Conservation (phyloP, 2,797 vertebrate genomes). For the Coendou prehensilis region DNA sequence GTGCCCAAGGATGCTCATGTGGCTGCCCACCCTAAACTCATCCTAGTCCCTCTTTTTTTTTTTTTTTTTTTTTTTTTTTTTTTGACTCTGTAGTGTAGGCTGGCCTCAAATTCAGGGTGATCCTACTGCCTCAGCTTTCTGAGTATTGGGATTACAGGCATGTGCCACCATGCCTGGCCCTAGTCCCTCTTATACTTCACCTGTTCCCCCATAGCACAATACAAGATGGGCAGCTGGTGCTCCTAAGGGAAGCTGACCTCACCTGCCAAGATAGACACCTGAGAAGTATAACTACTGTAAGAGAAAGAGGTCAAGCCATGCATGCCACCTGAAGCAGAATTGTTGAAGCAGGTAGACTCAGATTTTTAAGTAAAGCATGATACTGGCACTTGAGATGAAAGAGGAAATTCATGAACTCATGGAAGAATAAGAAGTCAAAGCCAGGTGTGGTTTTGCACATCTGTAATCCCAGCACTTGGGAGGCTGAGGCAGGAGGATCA, state of each 20-base stretch:
- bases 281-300: background rate
- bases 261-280: background rate
- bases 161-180: background rate
- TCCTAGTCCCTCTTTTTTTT: too few species aligned
- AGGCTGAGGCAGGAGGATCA: too few species aligned
- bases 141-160: background rate
- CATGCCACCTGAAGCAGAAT: background rate
- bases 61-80: too few species aligned
- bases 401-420: background rate
- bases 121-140: background rate
- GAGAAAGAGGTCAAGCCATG: background rate
- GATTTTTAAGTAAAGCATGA: background rate
- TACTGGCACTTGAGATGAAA: background rate
- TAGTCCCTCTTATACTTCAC: background rate
- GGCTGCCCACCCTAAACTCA: background rate
- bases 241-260: background rate
- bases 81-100: too few species aligned
- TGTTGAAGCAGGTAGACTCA: background rate
- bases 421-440: background rate
- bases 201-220: background rate
- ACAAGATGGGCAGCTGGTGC: background rate
- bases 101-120: background rate
- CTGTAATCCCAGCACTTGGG: too few species aligned
- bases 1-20: background rate
- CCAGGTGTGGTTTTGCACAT: too few species aligned